Base-by-base conservation (phyloP, 2,113 vertebrate species). In the Nanorana parkeri region DNA sequence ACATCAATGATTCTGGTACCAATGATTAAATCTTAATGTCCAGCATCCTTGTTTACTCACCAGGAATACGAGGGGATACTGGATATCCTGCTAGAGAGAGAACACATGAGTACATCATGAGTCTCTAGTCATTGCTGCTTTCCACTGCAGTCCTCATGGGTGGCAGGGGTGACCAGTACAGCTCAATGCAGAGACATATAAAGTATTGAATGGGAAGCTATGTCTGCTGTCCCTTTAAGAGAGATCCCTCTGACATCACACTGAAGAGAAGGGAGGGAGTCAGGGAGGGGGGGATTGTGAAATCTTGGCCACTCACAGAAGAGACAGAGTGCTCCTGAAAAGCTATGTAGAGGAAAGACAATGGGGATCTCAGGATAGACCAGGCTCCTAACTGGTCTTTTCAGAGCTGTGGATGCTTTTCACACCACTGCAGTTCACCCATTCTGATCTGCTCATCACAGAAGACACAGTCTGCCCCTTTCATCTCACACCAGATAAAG, bases 211-310 rank as follows among this genome's bases (percentile, higher is more conserved):
- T 47, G 69, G 17, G 52, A 28, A 60, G 64, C 47, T 56, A 20
- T 2, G 11, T 55, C 32, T 51, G n/a, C 80, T 76, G 80, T 83
- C 80, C 24, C 80, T 83, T 83, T 83, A 83, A 83, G 72, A 83
- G 80, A 83, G 80, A 63, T 83, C 80, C 80, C 80, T 83, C 72
- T 83, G 72, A 83, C 80, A 83, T 83, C 80, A 83, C 72, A 83
- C 41, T 76, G 80, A 83, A 76, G 80, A 47, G 41, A 65, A 81
- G 19, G 60, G 72, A 66, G 36, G 79, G 58, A 52, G 80, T 60
- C 28, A 17, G 47, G 76, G 71, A 68, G 80, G 80, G 64, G 80
- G 80, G 64, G 72, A 76, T 83, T 83, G 80, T 83, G 80, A 83
- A 83, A 76, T 83, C 80, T 83, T 83, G 80, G 71, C 80, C 80